Percentiles rank a stretch among this genome's conserved stretches.
phyloP scores from a whole-genome alignment of 2,888 invertebrate species.

The Torymus tubicola region DNA sequence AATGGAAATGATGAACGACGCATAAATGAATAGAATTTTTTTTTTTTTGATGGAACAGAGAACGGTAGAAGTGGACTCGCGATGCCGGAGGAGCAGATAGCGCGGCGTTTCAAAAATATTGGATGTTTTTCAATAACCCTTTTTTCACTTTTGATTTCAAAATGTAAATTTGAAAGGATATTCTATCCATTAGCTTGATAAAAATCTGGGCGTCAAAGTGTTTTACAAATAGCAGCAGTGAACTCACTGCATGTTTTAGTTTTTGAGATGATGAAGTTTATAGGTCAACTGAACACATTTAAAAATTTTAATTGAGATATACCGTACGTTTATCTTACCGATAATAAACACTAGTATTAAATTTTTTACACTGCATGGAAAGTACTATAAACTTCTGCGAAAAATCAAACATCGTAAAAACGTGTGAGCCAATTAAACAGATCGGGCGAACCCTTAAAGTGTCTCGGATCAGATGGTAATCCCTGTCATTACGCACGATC shows the following conservation, averaged over 20 bases:
- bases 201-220: neutral
- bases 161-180: neutral
- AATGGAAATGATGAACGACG: neutral
- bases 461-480: conserved; percentile 17
- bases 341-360: no score
- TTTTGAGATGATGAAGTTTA: no score
- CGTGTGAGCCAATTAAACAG: no score
- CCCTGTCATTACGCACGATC: conserved; percentile 12
- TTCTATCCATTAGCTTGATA: conserved; percentile 11
- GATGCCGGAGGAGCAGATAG: neutral
- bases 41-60: neutral
- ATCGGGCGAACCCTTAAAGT: neutral
- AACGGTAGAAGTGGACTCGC: neutral
- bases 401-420: no score
- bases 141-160: conserved; percentile 11
- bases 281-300: no score
- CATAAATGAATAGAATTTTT: neutral
- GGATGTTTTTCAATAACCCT: conserved; percentile 6
- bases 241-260: neutral
- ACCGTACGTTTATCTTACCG: no score
- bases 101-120: conserved; percentile 25
- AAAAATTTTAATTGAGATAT: no score
- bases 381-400: no score
- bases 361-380: no score
- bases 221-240: neutral